Evolutionary conservation across 2,113 vertebrate species (phyloP), one percentile per base, ranked within the genome.

Genomic region (Laterallus jamaicensis): DNA sequence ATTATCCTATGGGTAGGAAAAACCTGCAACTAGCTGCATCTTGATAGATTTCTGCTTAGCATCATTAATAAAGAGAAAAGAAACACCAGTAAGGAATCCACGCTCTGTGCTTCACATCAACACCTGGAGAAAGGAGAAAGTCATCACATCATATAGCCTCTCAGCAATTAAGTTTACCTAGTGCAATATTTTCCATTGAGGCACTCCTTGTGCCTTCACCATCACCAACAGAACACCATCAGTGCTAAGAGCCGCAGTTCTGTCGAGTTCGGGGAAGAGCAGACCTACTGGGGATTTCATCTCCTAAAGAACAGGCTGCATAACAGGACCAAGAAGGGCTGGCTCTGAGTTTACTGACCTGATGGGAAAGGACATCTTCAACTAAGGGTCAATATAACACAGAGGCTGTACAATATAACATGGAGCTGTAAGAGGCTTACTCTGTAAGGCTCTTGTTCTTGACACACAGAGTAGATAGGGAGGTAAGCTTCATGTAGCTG

Each of bases 151-250:
- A 17, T 10, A 8, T 25, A 77, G 58, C 44, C 37, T 66, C 25
- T 14, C 58, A 66, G 42, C 42, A 64, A 39, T 31, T 47, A 40
- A n/a, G 29, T 40, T 84, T 58, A 80, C 31, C 39, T 59, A 28
- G 19, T 32, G 32, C 29, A 60, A 2, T 12, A 24, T 29, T 28
- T 73, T 39, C n/a, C 69, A 56, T 49, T 31, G 54, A 77, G 39
- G n/a, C 39, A n/a, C 25, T 52, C 19, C 49, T 52, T 56, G 29
- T 29, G 47, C 47, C 37, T 47, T 47, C 47, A 32, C 25, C n/a
- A 25, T 1, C 5, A 2, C 56, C 24, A 9, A 70, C 0, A 26
- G 21, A 78, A 21, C 44, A 66, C 50, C 1, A 3, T 8, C 50
- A 55, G 59, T 3, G 47, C 21, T 40, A 56, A 64, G 29, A 76